These are phyloP conservation scores for Parascotia fuliginaria DNA, from an alignment of 2,888 invertebrate species.

Conservation along the genomic window DNA sequence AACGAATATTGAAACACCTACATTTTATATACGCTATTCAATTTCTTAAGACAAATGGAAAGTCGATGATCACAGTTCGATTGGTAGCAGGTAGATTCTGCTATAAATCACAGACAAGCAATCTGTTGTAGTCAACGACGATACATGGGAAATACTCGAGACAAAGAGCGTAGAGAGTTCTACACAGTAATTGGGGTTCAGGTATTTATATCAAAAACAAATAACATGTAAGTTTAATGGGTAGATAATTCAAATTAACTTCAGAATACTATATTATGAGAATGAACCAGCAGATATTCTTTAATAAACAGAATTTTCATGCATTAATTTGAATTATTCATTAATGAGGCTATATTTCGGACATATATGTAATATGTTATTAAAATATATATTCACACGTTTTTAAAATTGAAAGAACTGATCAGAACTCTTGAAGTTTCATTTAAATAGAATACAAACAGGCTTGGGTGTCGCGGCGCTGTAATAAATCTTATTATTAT, in stretches of 20 bases:
- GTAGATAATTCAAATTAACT: slow-evolving; percentile 8
- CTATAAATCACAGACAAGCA: slow-evolving; percentile 40
- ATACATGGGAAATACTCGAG: slow-evolving; percentile 9
- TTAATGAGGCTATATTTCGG: slow-evolving; percentile 17
- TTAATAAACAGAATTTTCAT: slow-evolving; percentile 20
- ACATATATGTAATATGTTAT: slow-evolving; percentile 7
- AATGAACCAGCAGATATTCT: neutral
- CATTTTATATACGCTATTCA: slow-evolving; percentile 47
- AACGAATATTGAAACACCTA: slow-evolving; percentile 54
- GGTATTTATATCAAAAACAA: slow-evolving; percentile 10
- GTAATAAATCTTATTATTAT: slow-evolving; percentile 18
- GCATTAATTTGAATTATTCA: slow-evolving; percentile 20
- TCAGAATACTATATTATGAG: slow-evolving; percentile 1
- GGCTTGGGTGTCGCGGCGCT: neutral
- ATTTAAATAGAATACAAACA: slow-evolving; percentile 8
- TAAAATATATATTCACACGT: slow-evolving; percentile 31
- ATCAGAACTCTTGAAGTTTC: slow-evolving; percentile 20
- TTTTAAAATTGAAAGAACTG: slow-evolving; percentile 16
- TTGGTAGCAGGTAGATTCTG: slow-evolving; percentile 22
- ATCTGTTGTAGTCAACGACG: slow-evolving; percentile 30
- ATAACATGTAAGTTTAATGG: slow-evolving; percentile 10
- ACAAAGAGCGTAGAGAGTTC: slow-evolving; percentile 14
- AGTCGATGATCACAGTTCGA: slow-evolving; percentile 36
- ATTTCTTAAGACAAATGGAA: slow-evolving; percentile 53
- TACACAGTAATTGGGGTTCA: slow-evolving; percentile 10